Conservation (phyloP, 30 jellyfish, hydroid and myxozoan species). For the Turritopsis rubra region DNA sequence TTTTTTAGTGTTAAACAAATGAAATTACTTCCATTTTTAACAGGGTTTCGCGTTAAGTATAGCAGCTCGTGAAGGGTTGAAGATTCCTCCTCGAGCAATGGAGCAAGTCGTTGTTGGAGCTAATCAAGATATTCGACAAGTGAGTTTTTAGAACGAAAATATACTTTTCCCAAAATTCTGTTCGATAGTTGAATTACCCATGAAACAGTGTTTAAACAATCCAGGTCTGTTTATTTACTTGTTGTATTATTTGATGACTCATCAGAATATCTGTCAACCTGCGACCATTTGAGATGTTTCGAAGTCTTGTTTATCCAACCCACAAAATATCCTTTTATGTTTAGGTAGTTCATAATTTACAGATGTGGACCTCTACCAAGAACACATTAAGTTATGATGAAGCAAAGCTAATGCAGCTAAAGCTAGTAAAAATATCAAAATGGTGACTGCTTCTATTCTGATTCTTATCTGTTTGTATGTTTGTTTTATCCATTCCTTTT, state of each 20-base stretch:
- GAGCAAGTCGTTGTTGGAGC: constrained; percentile 94
- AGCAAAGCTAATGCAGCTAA: constrained; percentile 63
- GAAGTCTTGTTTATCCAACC: neutral
- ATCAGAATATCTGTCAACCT: no score
- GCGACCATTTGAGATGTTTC: neutral
- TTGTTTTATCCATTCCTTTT: neutral
- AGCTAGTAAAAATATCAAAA: constrained; percentile 74
- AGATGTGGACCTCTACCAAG: constrained; percentile 92
- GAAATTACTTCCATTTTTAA: neutral
- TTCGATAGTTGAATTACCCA: neutral
- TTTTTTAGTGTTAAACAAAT: neutral
- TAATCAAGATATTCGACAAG: constrained; percentile 91
- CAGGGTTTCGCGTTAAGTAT: constrained; percentile 68
- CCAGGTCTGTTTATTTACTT: neutral
- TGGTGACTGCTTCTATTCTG: constrained; percentile 31
- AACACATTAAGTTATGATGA: constrained; percentile 65
- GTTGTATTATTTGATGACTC: no score
- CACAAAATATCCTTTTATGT: neutral
- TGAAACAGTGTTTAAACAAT: no score
- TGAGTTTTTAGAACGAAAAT: no score
- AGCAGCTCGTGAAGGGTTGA: constrained; percentile 71
- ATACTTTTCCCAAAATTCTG: no score
- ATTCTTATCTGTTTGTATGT: neutral
- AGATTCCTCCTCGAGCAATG: constrained; percentile 82
- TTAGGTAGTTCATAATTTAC: constrained; percentile 82